Evolutionary conservation across 2,113 vertebrate species (phyloP).

Genomic region (Hemibagrus wyckioides): DNA sequence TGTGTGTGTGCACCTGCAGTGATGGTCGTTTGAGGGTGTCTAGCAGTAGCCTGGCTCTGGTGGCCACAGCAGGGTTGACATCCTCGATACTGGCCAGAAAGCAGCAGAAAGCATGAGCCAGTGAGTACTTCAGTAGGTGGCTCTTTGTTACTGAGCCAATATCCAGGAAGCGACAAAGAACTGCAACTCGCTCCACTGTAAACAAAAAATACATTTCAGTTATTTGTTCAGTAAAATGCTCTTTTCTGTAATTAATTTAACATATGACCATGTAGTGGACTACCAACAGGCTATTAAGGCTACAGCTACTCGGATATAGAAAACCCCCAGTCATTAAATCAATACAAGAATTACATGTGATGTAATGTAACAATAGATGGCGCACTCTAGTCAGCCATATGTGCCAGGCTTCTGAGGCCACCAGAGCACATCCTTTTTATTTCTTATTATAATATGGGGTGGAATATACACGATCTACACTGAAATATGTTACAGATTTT

Average conservation of each 20-base stretch:
- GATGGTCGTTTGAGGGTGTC: conserved; percentile 95
- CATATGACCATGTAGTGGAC: background rate
- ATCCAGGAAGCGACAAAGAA: conserved; percentile 96
- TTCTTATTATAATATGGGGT: background rate
- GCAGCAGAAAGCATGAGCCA: conserved; percentile 97
- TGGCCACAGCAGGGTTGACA: conserved; percentile 97
- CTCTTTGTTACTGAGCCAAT: conserved; percentile 98
- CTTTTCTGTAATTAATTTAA: background rate
- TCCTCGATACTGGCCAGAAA: conserved; percentile 95
- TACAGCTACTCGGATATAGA: background rate
- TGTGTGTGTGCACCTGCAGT: conserved; percentile 79
- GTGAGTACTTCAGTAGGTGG: conserved; percentile 92
- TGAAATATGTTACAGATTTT: background rate
- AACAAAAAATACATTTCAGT: conserved; percentile 16
- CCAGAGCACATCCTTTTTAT: background rate
- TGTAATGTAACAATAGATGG: conserved; percentile 28
- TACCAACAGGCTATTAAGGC: background rate
- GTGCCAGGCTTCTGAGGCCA: background rate
- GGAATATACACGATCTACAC: background rate
- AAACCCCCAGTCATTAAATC: background rate
- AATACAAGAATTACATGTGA: background rate
- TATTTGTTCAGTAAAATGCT: background rate
- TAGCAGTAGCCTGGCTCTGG: conserved; percentile 89
- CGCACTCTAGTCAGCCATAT: conserved; percentile 18
- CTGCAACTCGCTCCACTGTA: conserved; percentile 94